phyloP scores from a whole-genome alignment of 2,888 invertebrate genomes.

The Melieria crassipennis region DNA sequence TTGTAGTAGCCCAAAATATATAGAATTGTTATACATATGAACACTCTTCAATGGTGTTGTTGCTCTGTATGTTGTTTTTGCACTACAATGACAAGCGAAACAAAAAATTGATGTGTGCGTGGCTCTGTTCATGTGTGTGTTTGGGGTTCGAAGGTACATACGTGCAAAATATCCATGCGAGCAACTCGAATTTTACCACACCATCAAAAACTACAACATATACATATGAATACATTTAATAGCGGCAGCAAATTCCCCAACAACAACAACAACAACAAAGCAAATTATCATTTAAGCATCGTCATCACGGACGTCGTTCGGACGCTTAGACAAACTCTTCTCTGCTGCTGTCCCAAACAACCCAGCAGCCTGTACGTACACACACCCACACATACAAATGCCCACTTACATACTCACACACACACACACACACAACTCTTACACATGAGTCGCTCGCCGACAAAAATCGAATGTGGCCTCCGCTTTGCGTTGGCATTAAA shows the following conservation, averaged over 20 bases:
- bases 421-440: neutral
- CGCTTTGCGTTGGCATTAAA: neutral
- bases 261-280: conserved; percentile 44
- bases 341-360: neutral
- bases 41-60: no score
- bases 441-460: neutral
- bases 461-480: neutral
- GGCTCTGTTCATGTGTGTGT: neutral
- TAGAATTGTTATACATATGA: neutral
- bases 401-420: neutral
- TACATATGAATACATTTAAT: no score
- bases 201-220: no score
- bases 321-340: neutral
- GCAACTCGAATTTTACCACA: neutral
- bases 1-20: neutral
- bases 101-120: no score
- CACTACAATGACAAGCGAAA: conserved; percentile 15
- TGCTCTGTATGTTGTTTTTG: no score
- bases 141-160: neutral
- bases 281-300: conserved; percentile 60
- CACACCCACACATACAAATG: neutral
- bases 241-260: conserved; percentile 23
- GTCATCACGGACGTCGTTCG: conserved; percentile 47
- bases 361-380: neutral
- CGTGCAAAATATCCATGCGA: conserved; percentile 1